Percentiles rank a stretch among this genome's conserved stretches.
Evolutionary conservation across 2,113 vertebrate genomes (phyloP).

Genomic region (Microcebus jonahi): DNA sequence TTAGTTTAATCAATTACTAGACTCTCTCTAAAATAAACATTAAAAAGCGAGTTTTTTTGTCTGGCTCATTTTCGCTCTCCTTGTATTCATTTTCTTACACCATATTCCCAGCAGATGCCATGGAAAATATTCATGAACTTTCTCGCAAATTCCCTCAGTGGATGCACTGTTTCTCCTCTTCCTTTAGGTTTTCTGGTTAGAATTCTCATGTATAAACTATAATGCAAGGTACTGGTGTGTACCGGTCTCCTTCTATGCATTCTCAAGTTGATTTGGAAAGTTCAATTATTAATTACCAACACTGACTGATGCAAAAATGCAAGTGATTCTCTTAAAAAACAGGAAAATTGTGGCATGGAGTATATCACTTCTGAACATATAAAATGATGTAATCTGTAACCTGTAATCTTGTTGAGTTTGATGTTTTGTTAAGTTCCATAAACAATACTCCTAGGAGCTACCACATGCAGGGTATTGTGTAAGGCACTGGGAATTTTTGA

Average conservation of each 20-base stretch:
- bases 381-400: background rate
- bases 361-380: background rate
- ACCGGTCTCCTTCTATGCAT: background rate
- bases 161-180: background rate
- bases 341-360: background rate
- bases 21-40: constrained; percentile 72
- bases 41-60: constrained; percentile 55
- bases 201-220: background rate
- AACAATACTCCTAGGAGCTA: background rate
- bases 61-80: constrained; percentile 53
- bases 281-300: background rate
- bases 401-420: background rate
- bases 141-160: background rate
- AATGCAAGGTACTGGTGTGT: background rate
- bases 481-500: background rate
- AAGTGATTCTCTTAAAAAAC: constrained; percentile 28
- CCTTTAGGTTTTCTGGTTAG: background rate
- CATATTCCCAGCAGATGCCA: constrained; percentile 68
- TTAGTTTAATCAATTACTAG: constrained; percentile 81
- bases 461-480: too few relatives aligned
- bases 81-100: constrained; percentile 37
- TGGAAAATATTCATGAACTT: constrained; percentile 63
- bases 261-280: background rate
- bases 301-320: background rate
- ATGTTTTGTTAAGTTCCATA: background rate